phyloP scores from a whole-genome alignment of 2,797 vertebrate species.

The Danio jaintianensis region DNA sequence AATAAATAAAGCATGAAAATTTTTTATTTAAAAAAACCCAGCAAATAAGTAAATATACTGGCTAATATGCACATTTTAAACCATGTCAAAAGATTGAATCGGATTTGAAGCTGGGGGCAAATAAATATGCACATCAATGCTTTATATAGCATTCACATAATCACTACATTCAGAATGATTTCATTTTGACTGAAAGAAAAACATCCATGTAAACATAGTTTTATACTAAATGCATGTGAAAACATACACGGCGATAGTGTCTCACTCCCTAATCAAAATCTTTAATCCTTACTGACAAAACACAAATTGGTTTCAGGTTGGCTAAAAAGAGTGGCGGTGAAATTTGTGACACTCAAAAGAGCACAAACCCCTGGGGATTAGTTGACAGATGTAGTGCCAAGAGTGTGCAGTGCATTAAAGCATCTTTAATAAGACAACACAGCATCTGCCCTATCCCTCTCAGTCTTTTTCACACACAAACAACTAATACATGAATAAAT shows the following conservation, averaged over 20 bases:
- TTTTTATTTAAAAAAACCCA: no score
- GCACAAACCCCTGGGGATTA: conserved; percentile 13
- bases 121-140: no score
- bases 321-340: not conserved
- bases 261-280: conserved; percentile 2
- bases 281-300: conserved; percentile 11
- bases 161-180: no score
- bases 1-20: no score
- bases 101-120: no score
- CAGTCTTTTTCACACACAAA: not conserved
- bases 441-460: conserved; percentile 29
- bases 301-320: conserved; percentile 37
- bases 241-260: not conserved
- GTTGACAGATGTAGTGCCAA: conserved; percentile 33
- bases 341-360: conserved; percentile 23
- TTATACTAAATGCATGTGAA: not conserved
- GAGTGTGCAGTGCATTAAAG: conserved; percentile 26
- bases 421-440: conserved; percentile 39
- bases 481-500: conserved; percentile 17
- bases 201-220: no score
- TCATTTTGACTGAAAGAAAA: no score
- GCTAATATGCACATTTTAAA: no score
- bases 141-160: no score
- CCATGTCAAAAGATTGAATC: no score
- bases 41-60: no score